Conservation (phyloP, 2,888 invertebrate species). For the Tethea ocularis region DNA sequence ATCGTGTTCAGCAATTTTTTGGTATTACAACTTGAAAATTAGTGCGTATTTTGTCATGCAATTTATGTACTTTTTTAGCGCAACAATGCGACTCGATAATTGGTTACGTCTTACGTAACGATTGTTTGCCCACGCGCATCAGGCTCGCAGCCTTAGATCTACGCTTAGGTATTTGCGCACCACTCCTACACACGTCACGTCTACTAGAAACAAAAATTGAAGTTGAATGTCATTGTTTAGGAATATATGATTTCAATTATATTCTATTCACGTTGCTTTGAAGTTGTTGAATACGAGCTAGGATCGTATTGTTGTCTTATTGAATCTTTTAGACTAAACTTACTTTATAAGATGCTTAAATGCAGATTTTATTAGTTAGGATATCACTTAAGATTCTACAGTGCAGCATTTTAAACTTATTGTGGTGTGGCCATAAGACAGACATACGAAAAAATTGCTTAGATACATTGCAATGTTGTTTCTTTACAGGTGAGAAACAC, state of each 20-base stretch:
- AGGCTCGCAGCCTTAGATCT: slow-evolving; percentile 23
- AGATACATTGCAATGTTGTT: not conserved
- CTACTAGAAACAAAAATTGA: slow-evolving; percentile 23
- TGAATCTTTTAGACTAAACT: no score
- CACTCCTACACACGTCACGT: slow-evolving; percentile 26
- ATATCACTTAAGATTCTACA: no score
- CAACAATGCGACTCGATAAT: not conserved
- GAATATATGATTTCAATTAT: not conserved
- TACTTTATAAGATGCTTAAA: no score
- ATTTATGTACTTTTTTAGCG: not conserved
- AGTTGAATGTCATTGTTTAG: slow-evolving; percentile 21
- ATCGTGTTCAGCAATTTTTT: no score
- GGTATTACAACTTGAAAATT: not conserved
- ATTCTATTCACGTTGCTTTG: not conserved
- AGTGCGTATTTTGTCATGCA: not conserved
- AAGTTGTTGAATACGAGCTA: not conserved
- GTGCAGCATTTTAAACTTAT: not conserved
- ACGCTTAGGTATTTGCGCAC: slow-evolving; percentile 32
- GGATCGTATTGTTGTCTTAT: no score
- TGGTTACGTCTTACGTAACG: not conserved
- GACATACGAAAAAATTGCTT: not conserved
- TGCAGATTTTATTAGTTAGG: no score
- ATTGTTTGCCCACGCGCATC: slow-evolving; percentile 35
- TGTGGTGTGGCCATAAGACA: not conserved
- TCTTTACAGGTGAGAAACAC: not conserved